Evolutionary conservation across 2,113 vertebrate species (phyloP), one percentile per base, ranked within the genome.

Genomic region (Hippocampus zosterae): DNA sequence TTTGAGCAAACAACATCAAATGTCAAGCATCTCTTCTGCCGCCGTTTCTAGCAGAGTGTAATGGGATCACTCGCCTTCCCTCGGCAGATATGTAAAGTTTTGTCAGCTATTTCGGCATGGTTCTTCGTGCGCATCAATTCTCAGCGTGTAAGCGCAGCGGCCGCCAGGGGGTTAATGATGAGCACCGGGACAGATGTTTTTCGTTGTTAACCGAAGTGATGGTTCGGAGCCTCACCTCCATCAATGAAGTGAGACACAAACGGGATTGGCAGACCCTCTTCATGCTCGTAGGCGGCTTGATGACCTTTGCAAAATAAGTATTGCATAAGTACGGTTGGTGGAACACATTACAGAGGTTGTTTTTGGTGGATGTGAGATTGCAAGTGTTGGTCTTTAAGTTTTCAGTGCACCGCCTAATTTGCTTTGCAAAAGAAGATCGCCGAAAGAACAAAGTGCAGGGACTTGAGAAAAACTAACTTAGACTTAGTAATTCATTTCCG

Each of bases 81-180:
- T 40, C 23, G 2, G 41, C 23, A 42, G 46, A 72, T 67, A 41
- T 57, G 77, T 80, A 74, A 79, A 10, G 66, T 56, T 56, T 67
- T 65, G 69, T 72, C 73, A 80, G 73, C 74, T 69, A 73, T 81
- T 79, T 80, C 73, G 61, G 77, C 42, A 25, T 41, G 70, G 56
- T 72, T 69, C 67, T 65, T 76, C 74, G 53, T 76, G 61, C 75
- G 56, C 78, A 70, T 73, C 81, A 50, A 29, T 79, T 56, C 64
- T 73, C 66, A 64, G 27, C 71, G 46, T 79, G 79, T 80, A 70
- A 74, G 74, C 77, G 53, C 75, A 73, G 75, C 10, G 6, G 78
- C 78, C 68, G 33, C 77, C 76, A 37, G 74, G 80, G 80, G 80
- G 80, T 85, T 88, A 85, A 88, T 82, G 82, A 87, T 80, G 84